phyloP scores from a whole-genome alignment of 2,797 vertebrate species.

The Lacerta viridis region DNA sequence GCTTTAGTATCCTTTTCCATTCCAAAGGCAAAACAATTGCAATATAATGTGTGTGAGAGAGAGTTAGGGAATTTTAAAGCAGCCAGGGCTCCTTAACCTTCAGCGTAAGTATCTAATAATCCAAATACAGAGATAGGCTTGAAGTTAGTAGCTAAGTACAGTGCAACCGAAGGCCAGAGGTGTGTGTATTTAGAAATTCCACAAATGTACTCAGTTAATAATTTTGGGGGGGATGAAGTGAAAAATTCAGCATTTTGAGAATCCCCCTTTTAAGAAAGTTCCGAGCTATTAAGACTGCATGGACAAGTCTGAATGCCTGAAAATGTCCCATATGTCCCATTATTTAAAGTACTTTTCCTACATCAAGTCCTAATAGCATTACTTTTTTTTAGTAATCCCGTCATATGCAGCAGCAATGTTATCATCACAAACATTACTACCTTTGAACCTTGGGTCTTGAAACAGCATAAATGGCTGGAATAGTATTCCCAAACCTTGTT shows the following conservation, averaged over 20 bases:
- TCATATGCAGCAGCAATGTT: neutral
- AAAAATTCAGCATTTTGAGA: neutral
- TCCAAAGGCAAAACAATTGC: conserved; percentile 66
- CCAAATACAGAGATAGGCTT: fast-evolving
- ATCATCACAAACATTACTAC: neutral
- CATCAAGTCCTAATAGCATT: neutral
- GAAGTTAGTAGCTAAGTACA: fast-evolving
- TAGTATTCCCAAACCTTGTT: neutral
- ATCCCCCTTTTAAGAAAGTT: neutral
- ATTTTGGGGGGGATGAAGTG: neutral
- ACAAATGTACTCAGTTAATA: neutral
- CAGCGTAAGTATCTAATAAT: neutral
- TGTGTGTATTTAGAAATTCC: neutral
- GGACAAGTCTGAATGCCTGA: neutral
- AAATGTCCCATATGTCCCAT: neutral
- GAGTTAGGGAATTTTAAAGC: conserved; percentile 40
- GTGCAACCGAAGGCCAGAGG: neutral
- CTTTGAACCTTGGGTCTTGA: neutral
- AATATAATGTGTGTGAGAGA: conserved; percentile 20
- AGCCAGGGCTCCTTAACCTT: conserved; percentile 34
- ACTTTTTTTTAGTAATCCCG: neutral
- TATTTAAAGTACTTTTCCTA: neutral
- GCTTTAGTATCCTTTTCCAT: conserved; percentile 60
- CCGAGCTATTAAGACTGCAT: neutral
- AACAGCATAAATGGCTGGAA: neutral